Evolutionary conservation across 2,888 invertebrate species (phyloP).

Genomic region (Hyalella azteca): DNA sequence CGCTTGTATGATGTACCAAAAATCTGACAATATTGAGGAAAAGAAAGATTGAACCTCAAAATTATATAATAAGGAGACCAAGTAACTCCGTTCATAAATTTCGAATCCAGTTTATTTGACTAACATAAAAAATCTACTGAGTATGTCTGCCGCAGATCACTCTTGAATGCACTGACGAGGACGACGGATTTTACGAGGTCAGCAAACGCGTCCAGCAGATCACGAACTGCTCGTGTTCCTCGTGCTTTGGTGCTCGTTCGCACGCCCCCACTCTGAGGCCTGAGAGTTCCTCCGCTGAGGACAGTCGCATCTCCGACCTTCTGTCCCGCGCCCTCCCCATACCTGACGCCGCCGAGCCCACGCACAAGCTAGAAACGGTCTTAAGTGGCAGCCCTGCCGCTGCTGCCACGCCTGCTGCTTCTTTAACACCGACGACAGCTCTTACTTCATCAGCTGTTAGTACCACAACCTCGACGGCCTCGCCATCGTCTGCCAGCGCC

Average conservation of each 20-base stretch:
- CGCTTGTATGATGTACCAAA: no score
- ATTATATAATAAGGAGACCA: no score
- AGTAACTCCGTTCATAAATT: no score
- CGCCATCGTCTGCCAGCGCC: background rate
- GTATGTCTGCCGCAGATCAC: conserved; percentile 70
- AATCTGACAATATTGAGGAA: no score
- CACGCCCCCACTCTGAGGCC: background rate
- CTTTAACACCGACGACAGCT: background rate
- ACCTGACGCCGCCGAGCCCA: background rate
- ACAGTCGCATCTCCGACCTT: conserved; percentile 7
- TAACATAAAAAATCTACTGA: no score
- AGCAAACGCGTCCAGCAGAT: conserved; percentile 66
- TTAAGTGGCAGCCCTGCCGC: background rate
- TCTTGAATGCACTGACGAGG: conserved; percentile 67
- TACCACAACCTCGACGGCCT: background rate
- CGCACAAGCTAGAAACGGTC: background rate
- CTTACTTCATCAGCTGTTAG: background rate
- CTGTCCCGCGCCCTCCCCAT: background rate
- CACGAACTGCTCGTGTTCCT: conserved; percentile 72
- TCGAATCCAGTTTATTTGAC: no score
- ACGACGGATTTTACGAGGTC: conserved; percentile 60
- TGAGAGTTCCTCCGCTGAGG: conserved; percentile 15
- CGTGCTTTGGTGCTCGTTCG: conserved; percentile 63
- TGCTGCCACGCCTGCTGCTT: background rate
- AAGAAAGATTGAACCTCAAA: no score